phyloP scores from a whole-genome alignment of 1,140 invertebrate genomes.

The Drosophila lini region DNA sequence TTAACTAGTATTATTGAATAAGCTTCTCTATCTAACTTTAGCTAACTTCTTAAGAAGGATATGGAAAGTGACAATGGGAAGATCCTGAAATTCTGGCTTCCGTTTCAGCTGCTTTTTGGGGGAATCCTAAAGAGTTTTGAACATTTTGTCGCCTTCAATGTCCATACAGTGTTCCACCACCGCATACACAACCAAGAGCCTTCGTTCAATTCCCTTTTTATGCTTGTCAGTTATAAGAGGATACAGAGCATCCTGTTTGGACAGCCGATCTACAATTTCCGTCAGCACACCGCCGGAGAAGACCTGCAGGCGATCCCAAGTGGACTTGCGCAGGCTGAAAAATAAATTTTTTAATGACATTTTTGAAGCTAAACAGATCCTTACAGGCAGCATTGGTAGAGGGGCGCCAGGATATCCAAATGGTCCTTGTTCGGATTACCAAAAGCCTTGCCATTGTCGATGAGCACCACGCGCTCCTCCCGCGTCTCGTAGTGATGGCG shows the following conservation, averaged over 20 bases:
- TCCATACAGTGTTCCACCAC: constrained; percentile 90
- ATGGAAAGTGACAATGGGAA: constrained; percentile 6
- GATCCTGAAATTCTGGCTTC: background rate
- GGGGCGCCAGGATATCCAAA: constrained; percentile 93
- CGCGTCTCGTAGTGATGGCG: constrained; percentile 95
- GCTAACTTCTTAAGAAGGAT: constrained; percentile 16
- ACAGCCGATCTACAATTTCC: constrained; percentile 85
- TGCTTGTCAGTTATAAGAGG: constrained; percentile 90
- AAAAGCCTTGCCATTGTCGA: constrained; percentile 98
- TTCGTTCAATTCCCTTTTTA: constrained; percentile 91
- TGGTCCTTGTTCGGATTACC: constrained; percentile 94
- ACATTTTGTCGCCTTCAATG: constrained; percentile 85
- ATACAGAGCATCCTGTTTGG: constrained; percentile 84
- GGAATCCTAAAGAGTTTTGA: constrained; percentile 71
- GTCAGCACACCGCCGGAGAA: constrained; percentile 89
- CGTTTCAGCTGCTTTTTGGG: constrained; percentile 1
- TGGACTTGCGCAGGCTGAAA: constrained; percentile 88
- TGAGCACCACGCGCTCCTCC: constrained; percentile 90
- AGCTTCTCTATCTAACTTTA: constrained; percentile 25
- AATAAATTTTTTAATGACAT: no score
- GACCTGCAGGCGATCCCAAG: constrained; percentile 89
- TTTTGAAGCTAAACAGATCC: constrained; percentile 72
- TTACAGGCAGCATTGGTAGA: constrained; percentile 96
- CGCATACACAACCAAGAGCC: constrained; percentile 90
- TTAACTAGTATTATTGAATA: constrained; percentile 24